These are phyloP conservation scores for Drosophila insularis DNA, from an alignment of 1,140 invertebrate genomes.

Conservation along the genomic window DNA sequence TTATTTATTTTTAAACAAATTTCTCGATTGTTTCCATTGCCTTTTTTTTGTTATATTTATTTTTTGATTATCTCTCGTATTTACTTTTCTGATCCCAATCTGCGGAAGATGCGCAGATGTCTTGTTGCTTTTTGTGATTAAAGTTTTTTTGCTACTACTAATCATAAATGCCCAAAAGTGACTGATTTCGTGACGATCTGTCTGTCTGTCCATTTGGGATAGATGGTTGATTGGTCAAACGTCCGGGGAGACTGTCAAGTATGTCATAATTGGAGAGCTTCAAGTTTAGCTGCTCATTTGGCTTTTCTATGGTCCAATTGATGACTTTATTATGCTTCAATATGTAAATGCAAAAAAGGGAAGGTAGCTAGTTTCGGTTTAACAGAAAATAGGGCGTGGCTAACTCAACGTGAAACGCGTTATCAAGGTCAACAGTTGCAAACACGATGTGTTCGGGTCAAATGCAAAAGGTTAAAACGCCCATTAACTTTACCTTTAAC, in stretches of 20 bases:
- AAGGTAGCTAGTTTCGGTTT: slow-evolving; percentile 4
- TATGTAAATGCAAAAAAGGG: slow-evolving; percentile 32
- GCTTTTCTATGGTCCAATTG: slow-evolving; percentile 41
- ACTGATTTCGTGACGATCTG: slow-evolving; percentile 23
- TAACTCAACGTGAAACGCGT: slow-evolving; percentile 29
- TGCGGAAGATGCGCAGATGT: slow-evolving; percentile 31
- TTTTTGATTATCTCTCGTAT: slow-evolving; percentile 23
- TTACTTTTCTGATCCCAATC: slow-evolving; percentile 35
- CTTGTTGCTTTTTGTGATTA: slow-evolving; percentile 60
- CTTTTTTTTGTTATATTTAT: not conserved
- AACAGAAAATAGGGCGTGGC: slow-evolving; percentile 38
- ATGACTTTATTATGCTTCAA: slow-evolving; percentile 58
- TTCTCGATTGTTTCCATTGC: slow-evolving; percentile 58
- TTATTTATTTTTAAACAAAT: slow-evolving; percentile 59
- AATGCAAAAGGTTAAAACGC: slow-evolving; percentile 25
- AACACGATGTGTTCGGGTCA: not conserved
- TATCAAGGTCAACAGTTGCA: slow-evolving; percentile 36
- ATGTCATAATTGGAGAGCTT: slow-evolving; percentile 58
- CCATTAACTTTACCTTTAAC: not conserved
- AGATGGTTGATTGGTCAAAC: not conserved
- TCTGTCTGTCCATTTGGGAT: not conserved
- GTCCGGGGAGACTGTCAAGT: slow-evolving; percentile 25
- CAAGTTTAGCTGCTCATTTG: slow-evolving; percentile 19
- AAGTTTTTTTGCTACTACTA: slow-evolving; percentile 67
- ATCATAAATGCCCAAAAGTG: slow-evolving; percentile 54